These are phyloP conservation scores for Hippolais icterina DNA, from an alignment of 2,113 vertebrate species.

Conservation along the genomic window DNA sequence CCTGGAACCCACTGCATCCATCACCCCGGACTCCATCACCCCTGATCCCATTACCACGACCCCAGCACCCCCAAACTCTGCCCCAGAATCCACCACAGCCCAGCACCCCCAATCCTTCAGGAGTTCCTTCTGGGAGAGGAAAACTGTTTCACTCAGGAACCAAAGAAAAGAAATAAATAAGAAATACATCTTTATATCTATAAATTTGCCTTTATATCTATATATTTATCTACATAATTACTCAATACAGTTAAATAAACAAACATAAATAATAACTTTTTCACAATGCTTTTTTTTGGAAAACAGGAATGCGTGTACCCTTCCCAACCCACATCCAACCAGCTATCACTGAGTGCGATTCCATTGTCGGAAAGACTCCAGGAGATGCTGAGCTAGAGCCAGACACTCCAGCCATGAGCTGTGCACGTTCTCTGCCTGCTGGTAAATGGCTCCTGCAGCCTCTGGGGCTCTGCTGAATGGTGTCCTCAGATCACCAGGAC, in stretches of 20 bases:
- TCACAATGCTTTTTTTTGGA: fast-evolving
- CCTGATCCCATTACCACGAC: neutral
- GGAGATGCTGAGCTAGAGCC: fast-evolving
- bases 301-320: fast-evolving
- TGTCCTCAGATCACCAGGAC: neutral
- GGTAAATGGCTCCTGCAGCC: fast-evolving
- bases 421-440: fast-evolving
- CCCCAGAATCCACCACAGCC: neutral
- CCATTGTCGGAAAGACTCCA: fast-evolving
- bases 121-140: neutral
- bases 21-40: neutral
- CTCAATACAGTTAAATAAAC: neutral
- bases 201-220: too few species aligned
- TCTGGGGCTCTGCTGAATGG: neutral
- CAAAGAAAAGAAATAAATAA: neutral
- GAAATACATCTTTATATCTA: neutral
- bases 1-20: neutral
- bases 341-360: fast-evolving
- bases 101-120: neutral
- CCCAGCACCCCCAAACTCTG: neutral
- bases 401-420: neutral
- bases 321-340: fast-evolving
- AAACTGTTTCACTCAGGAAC: fast-evolving
- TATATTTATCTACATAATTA: neutral
- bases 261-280: neutral